Conservation (phyloP, 2,797 vertebrate species). For the Ambastaia sidthimunki region DNA sequence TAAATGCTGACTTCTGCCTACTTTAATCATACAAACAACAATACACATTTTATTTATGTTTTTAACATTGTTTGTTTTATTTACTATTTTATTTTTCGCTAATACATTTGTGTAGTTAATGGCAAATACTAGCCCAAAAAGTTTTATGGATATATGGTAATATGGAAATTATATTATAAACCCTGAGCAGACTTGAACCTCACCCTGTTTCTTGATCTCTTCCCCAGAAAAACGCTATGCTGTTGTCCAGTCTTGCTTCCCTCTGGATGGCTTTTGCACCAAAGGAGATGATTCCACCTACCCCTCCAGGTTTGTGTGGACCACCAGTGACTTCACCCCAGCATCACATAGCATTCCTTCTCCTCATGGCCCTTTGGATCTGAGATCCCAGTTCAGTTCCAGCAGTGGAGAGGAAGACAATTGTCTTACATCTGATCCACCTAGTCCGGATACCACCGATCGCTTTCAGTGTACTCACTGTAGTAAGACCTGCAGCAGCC, state of each 20-base stretch:
- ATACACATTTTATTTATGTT: too few relatives aligned
- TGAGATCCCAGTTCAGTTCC: slow-evolving; percentile 80
- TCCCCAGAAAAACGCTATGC: slow-evolving; percentile 69
- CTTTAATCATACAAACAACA: too few relatives aligned
- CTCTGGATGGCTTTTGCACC: slow-evolving; percentile 81
- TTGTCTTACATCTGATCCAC: slow-evolving; percentile 85
- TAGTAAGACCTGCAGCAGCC: slow-evolving; percentile 82
- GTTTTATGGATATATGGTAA: too few relatives aligned
- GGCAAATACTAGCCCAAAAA: too few relatives aligned
- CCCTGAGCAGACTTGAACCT: too few relatives aligned
- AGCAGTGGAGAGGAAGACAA: slow-evolving; percentile 91
- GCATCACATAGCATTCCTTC: slow-evolving; percentile 68
- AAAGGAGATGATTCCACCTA: slow-evolving; percentile 79
- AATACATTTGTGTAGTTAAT: too few relatives aligned
- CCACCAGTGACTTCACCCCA: slow-evolving; percentile 72
- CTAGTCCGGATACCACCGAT: slow-evolving; percentile 83
- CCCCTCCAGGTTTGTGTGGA: slow-evolving; percentile 80
- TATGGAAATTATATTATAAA: background rate
- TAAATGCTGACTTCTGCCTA: too few relatives aligned
- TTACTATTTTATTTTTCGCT: too few relatives aligned
- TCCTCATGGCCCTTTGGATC: slow-evolving; percentile 80
- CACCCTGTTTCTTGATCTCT: slow-evolving; percentile 53
- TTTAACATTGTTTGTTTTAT: too few relatives aligned
- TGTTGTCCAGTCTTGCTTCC: slow-evolving; percentile 81
- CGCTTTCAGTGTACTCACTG: slow-evolving; percentile 83